Conservation (phyloP, 2,888 invertebrate species). For the Stenodema calcarata region DNA sequence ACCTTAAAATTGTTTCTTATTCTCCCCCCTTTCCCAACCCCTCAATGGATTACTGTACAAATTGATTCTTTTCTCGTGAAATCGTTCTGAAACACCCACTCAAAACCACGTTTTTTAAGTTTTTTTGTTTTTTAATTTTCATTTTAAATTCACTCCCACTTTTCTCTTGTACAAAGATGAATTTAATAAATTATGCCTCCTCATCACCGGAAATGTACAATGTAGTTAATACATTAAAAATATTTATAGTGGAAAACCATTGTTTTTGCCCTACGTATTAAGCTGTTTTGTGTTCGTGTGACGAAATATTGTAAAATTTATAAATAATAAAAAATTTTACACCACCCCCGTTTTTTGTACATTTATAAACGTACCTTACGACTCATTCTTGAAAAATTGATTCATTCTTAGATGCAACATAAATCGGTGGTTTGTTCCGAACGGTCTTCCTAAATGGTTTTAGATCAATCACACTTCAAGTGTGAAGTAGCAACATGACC, state of each 20-base stretch:
- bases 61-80: not conserved
- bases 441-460: too few relatives aligned
- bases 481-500: too few relatives aligned
- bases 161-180: not conserved
- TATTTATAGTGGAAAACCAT: not conserved
- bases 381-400: not conserved
- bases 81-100: not conserved
- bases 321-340: slow-evolving; percentile 25
- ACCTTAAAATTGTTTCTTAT: not conserved
- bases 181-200: not conserved
- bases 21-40: not conserved
- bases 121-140: not conserved
- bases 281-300: slow-evolving; percentile 38
- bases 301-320: slow-evolving; percentile 38
- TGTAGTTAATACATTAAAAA: not conserved
- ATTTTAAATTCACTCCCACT: not conserved
- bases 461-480: too few relatives aligned
- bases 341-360: not conserved
- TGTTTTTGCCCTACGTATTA: not conserved
- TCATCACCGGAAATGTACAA: not conserved
- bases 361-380: too few relatives aligned
- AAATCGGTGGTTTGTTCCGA: too few relatives aligned
- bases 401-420: too few relatives aligned
- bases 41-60: not conserved
- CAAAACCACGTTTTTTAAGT: not conserved